These are phyloP conservation scores for Polypedilum pembai DNA, from an alignment of 1,140 invertebrate species.

Conservation along the genomic window DNA sequence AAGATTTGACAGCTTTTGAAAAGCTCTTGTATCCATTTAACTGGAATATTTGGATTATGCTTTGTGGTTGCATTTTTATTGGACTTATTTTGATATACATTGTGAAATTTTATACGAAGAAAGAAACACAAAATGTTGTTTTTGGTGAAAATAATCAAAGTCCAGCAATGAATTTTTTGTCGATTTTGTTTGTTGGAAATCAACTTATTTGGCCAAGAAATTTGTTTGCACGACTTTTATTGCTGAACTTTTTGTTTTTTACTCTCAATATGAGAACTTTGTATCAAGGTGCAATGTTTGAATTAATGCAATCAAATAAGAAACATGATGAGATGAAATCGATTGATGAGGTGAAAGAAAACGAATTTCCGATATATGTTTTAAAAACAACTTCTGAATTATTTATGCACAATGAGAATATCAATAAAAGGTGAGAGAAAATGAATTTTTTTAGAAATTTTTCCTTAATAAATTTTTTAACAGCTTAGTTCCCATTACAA, in stretches of 20 bases:
- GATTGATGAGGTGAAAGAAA: neutral
- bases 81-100: neutral
- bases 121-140: neutral
- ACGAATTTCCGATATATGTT: neutral
- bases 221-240: neutral
- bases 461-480: neutral
- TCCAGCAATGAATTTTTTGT: neutral
- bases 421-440: neutral
- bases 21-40: neutral
- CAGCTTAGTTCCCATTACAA: neutral
- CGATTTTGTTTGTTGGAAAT: neutral
- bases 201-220: neutral
- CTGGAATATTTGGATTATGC: neutral
- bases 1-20: neutral
- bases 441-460: neutral
- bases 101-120: neutral
- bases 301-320: neutral
- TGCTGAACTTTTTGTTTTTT: neutral
- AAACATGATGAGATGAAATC: neutral
- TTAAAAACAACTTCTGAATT: neutral
- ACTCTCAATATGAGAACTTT: neutral
- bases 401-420: neutral
- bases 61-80: too few species aligned
- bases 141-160: neutral
- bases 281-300: neutral